Evolutionary conservation across 2,888 invertebrate species (phyloP), one percentile per base, ranked within the genome.

Genomic region (Theristus sp.): DNA sequence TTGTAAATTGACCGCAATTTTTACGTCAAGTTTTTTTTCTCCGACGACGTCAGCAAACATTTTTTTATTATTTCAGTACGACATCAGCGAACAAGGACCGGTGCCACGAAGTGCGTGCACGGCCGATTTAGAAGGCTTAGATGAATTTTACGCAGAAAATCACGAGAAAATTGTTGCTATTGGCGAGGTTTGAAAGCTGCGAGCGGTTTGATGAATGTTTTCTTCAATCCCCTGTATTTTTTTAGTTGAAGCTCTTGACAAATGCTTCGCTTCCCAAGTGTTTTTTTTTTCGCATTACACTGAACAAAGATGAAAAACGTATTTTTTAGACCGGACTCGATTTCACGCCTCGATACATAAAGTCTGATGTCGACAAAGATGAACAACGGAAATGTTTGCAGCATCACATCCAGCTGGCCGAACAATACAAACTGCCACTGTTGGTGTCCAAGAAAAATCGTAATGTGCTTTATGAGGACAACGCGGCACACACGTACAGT

Each of bases 321-420:
- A 1, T n/a, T 54, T 60, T 68, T 52, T 62, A 75, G 74, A 67
- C 75, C 55, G 77, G 77, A 0, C 67, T 77, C 1, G 77, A 78
- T 62, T 77, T 75, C 65, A 75, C 74, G 28, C 74, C 74, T 1
- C 63, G 73, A 22, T 73, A 73, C 52, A 70, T 72, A 61, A 68
- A 68, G 59, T 64, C 67, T 26, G 67, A 70, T 1, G 70, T 68
- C 24, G 73, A 75, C 63, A 74, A 74, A 62, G 70, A 71, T 3
- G 62, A 61, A 25, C 77, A 77, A 65, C 69, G 71, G 58, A 62
- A 69, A 30, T 74, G 76, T 1, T 67, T 77, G 25, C 64, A 65
- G 22, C 64, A 66, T 59, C 76, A 77, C 68, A 74, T 76, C 47
- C 65, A 64, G n/a, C 46, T 69, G 28, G 67, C 69, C 0, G 61